Evolutionary conservation across 2,113 vertebrate genomes (phyloP).

Genomic region (Saccopteryx bilineata): DNA sequence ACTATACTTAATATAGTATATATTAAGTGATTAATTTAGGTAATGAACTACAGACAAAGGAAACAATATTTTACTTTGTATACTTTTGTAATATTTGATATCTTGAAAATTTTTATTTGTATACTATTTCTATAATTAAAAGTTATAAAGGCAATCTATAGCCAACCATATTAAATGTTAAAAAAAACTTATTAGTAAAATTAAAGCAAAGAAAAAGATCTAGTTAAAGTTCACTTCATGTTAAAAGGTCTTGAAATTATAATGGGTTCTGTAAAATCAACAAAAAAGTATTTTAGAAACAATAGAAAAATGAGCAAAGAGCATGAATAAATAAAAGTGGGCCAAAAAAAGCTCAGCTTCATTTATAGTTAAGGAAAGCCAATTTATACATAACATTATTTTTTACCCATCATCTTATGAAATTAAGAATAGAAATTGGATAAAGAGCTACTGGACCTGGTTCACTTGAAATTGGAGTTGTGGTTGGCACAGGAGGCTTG

Average conservation of each 20-base stretch:
- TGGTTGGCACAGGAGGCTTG: background rate
- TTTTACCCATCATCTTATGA: background rate
- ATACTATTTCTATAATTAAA: constrained; percentile 16
- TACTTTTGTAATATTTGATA: constrained; percentile 34
- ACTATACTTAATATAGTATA: too few relatives aligned
- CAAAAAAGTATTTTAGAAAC: constrained; percentile 34
- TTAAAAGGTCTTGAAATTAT: background rate
- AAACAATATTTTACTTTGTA: background rate
- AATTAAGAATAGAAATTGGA: background rate
- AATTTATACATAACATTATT: constrained; percentile 13
- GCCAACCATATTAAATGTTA: background rate
- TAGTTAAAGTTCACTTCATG: background rate
- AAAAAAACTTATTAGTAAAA: background rate
- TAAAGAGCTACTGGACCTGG: constrained; percentile 58
- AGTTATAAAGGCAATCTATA: constrained; percentile 29
- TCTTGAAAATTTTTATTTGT: background rate
- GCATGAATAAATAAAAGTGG: background rate
- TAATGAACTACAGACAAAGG: constrained; percentile 2
- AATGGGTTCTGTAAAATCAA: constrained; percentile 37
- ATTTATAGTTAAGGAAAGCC: constrained; percentile 4
- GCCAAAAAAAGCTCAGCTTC: background rate
- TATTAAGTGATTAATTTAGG: background rate
- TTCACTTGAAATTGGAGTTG: background rate
- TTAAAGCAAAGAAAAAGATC: background rate
- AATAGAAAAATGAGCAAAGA: constrained; percentile 44